A percentile compares a stretch with the other conserved stretches of the same genome.
phyloP scores from a whole-genome alignment of 1,140 invertebrate species.

The Leptinotarsa texana region DNA sequence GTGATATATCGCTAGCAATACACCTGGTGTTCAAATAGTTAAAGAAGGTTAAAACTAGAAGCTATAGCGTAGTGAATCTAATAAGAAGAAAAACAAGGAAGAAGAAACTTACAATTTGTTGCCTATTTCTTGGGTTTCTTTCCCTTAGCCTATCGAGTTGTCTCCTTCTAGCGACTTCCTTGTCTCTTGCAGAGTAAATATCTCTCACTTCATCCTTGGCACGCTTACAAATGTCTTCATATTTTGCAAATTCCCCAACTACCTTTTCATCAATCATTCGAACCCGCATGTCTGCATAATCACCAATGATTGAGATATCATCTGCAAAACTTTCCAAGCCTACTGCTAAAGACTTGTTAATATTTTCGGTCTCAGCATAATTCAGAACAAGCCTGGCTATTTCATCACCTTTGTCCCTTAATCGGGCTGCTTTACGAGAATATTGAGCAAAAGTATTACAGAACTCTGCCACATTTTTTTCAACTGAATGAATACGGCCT shows the following conservation, averaged over 20 bases:
- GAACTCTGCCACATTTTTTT: conserved; percentile 71
- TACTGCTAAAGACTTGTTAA: conserved; percentile 68
- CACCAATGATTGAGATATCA: conserved; percentile 68
- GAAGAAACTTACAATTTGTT: conserved; percentile 66
- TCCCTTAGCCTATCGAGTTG: conserved; percentile 67
- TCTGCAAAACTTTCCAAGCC: conserved; percentile 68
- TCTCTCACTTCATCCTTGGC: conserved; percentile 73
- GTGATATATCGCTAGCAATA: too few species aligned
- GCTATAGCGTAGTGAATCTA: too few species aligned
- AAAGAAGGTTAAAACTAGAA: too few species aligned
- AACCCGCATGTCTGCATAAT: conserved; percentile 72
- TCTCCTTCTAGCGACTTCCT: conserved; percentile 67
- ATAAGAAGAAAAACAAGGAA: neutral
- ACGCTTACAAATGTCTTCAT: conserved; percentile 72
- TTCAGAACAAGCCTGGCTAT: conserved; percentile 65
- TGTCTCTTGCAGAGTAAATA: conserved; percentile 69
- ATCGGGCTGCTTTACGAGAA: conserved; percentile 69
- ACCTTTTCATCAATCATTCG: conserved; percentile 72
- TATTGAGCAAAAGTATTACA: conserved; percentile 69
- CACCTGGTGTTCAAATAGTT: too few species aligned
- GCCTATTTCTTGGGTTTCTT: conserved; percentile 67
- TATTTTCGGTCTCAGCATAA: conserved; percentile 69
- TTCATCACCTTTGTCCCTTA: conserved; percentile 72
- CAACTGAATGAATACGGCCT: conserved; percentile 68
- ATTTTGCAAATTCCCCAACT: conserved; percentile 67